Conservation (phyloP, 2,797 vertebrate species). For the Eurystomus glaucurus region DNA sequence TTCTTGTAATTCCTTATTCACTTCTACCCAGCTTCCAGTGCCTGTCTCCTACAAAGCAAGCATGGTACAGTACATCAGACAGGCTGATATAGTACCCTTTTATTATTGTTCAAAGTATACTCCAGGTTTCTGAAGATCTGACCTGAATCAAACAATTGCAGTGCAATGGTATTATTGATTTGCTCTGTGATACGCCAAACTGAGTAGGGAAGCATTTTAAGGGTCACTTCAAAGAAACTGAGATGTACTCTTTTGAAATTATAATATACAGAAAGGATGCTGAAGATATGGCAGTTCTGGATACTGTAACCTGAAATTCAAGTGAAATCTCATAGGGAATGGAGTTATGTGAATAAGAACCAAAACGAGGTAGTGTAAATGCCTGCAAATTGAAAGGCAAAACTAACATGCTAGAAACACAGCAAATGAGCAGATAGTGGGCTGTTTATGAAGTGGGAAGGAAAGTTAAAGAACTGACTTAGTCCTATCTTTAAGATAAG, state of each 20-base stretch:
- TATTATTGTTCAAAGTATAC: not conserved
- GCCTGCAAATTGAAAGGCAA: not conserved
- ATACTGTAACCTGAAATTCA: not conserved
- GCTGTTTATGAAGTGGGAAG: not conserved
- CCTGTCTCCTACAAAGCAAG: not conserved
- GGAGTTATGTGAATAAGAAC: not conserved
- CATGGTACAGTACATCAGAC: not conserved
- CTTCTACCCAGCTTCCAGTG: not conserved
- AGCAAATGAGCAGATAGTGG: not conserved
- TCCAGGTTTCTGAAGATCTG: slow-evolving; percentile 3
- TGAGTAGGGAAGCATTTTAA: not conserved
- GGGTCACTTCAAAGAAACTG: not conserved
- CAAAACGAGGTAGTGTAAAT: not conserved
- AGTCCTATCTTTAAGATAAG: not conserved
- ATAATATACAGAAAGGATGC: not conserved
- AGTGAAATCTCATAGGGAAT: not conserved
- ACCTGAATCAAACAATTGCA: not conserved
- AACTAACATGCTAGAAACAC: not conserved
- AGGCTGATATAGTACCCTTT: not conserved
- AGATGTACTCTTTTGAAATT: not conserved
- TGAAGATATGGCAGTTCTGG: not conserved
- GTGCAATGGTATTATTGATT: not conserved
- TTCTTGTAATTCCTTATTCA: not conserved
- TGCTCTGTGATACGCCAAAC: not conserved
- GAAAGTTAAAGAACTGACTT: not conserved